Base-by-base conservation (phyloP, 2,797 vertebrate genomes). In the Petrocephalus sullivani region DNA sequence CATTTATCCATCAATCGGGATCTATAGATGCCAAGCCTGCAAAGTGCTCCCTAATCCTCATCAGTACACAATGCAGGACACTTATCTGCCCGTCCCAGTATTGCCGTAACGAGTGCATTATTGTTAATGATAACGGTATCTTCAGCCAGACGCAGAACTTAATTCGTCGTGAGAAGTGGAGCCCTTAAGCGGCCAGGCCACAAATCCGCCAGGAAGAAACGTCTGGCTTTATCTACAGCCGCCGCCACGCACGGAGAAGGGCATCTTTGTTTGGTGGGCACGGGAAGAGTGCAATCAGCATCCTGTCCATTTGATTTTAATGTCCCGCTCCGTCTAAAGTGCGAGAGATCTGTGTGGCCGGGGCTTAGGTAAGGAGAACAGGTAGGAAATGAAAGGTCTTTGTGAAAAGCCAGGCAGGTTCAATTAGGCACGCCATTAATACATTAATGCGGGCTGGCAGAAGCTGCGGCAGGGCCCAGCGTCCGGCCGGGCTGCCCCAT, bases 161-260 rank as follows among this genome's bases (percentile, higher is more conserved):
- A 16, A 60, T 60, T 23, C n/a, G 53, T 4, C 4, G 84, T 16
- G 51, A 58, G 54, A 19, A 41, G 8, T 9, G 51, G 28, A 85
- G 91, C 91, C 92, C 92, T 92, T 93, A 87, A 92, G 91, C 87
- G 87, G 78, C 56, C 61, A 89, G 91, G 89, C 91, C 91, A 89
- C 91, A 92, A 91, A 92, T 93, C 81, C 90, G 91, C 90, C n/a
- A 0, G 37, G 89, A 88, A 87, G 91, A 91, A 90, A 91, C 91
- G 87, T 28, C 0, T 14, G 92, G 92, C 94, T 93, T 93, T 92
- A 93, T 93, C 93, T 92, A 12, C 14, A 21, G 33, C 49, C 19
- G 46, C 33, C 23, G 14, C 33, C 16, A 4, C 12, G n/a, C 14
- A 19, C 19, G n/a, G 56, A 33, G 28, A 41, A 60, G 54, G 28